A percentile compares a stretch with the other conserved stretches of the same genome.
Evolutionary conservation across 2,888 invertebrate genomes (phyloP).

Genomic region (Andrena praecox): DNA sequence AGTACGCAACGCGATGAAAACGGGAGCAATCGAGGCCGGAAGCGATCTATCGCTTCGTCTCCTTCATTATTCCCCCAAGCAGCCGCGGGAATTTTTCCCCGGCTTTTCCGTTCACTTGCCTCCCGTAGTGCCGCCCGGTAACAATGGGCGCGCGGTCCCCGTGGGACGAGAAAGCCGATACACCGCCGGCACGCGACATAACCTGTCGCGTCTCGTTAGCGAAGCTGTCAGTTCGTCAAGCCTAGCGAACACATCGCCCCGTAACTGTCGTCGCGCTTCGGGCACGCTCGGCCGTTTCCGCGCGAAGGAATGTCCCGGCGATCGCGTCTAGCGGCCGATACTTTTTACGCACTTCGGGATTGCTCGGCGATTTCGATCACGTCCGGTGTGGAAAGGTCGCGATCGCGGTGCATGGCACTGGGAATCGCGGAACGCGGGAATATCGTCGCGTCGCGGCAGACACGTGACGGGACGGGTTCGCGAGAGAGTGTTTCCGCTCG

Average conservation of each 20-base stretch:
- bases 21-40: neutral
- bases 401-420: neutral
- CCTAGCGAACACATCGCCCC: neutral
- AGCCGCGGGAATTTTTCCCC: neutral
- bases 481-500: neutral
- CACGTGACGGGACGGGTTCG: constrained; percentile 23
- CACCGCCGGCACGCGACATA: neutral
- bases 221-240: neutral
- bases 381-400: neutral
- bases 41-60: neutral
- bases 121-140: neutral
- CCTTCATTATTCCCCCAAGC: neutral
- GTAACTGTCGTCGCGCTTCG: too few species aligned
- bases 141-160: neutral
- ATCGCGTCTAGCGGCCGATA: too few species aligned
- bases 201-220: neutral
- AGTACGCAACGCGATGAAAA: neutral
- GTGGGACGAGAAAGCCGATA: neutral
- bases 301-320: neutral
- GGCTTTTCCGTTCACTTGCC: neutral
- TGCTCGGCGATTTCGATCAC: constrained; percentile 2
- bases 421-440: neutral
- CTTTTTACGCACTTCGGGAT: neutral
- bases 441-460: neutral
- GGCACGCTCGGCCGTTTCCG: neutral